Base-by-base conservation (phyloP, 2,113 vertebrate species). In the Callaeas wilsoni region DNA sequence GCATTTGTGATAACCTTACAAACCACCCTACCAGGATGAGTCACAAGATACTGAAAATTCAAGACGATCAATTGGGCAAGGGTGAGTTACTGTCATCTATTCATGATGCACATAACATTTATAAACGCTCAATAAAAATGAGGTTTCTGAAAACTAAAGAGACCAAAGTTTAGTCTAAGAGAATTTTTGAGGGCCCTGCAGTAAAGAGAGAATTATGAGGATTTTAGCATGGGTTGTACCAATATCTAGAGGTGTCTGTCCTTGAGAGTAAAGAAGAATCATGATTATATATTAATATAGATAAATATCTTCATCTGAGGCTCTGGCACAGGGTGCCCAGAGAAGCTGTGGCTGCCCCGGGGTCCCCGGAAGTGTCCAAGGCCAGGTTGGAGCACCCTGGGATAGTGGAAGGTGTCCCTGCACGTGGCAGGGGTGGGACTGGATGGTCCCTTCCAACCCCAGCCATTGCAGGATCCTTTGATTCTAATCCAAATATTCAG, bases 201-300 rank as follows among this genome's bases (percentile, higher is more conserved):
- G 10, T 26, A 26, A 37, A 29, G 8, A 57, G 7, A 77, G 8
- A 1, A 6, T 12, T 10, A 25, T 4, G 3, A 4, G 2, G 6
- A 8, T 6, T 65, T 65, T 59, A 35, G 27, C 20, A 47, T 37
- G 32, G 17, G 13, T 75, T 69, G 12, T 5, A 35, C 4, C 35
- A 82, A 4, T 44, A 30, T 21, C 57, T 52, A 29, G 27, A 79
- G 9, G 14, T 33, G 9, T 41, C 41, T 41, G 41, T 41, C 13
- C 41, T 41, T 41, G 41, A 41, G 41, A 41, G 41, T 41, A 41
- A 13, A 35, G 27, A 60, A 65, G 0, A 8, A 44, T 47, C 5
- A 47, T 47, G 46, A 33, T 33, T 16, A 56, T 13, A 13, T 10
- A n/a, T 30, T 35, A 47, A 68, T 47, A 62, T 0, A 37, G 7